Evolutionary conservation across 2,113 vertebrate genomes (phyloP), one percentile per base, ranked within the genome.

Genomic region (Syngnathus typhle): DNA sequence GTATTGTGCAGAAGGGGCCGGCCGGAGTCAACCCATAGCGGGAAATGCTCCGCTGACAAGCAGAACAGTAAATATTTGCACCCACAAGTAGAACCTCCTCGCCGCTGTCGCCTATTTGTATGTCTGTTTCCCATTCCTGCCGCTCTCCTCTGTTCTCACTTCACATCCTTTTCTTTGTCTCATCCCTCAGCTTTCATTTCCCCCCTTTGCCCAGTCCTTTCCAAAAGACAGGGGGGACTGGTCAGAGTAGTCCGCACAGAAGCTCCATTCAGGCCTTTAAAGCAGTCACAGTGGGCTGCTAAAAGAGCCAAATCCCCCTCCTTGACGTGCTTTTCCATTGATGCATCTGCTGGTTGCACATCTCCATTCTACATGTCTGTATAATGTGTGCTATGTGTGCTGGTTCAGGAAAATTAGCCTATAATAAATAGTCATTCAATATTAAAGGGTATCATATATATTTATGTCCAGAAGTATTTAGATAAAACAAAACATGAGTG

Each of bases 1-100:
- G 88, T 90, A 91, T 91, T 91, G 88, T 69, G 75, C 80, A 63
- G 75, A 73, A 82, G 72, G 70, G 76, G 80, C 84, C 82, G 79
- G 80, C 84, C 81, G 79, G 84, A 89, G 81, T 86, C 81, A 87
- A 82, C 86, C 83, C 82, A 71, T 83, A 73, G 80, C 60, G 63
- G 81, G 79, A 84, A 89, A 85, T 63, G 82, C 88, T 80, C 82
- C 84, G 75, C 85, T 85, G 89, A 91, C 89, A 90, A 92, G 88
- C 86, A 83, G 90, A 91, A 92, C 85, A 86, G 89, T 88, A 91
- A 92, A 92, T 89, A 92, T 92, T 91, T 90, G 90, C 88, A 84
- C 84, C 83, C 65, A 72, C 76, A 74, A 72, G 75, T 74, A 85
- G 70, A 79, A 65, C 84, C 60, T 73, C 46, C 67, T 63, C 52